Conservation (phyloP, 2,888 invertebrate species). For the Choristoneura rosaceana region DNA sequence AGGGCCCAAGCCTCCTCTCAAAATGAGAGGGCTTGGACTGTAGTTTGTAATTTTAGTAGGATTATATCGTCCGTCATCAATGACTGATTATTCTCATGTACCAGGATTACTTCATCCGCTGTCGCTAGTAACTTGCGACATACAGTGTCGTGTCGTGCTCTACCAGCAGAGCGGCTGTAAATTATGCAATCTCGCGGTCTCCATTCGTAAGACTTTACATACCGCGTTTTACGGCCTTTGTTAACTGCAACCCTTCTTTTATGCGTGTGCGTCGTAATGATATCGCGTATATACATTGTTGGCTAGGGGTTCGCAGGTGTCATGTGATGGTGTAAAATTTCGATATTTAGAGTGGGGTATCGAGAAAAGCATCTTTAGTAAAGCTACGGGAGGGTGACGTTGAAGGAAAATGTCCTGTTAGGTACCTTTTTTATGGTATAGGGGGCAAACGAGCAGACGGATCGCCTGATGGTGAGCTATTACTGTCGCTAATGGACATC, state of each 20-base stretch:
- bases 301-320: conserved; percentile 3
- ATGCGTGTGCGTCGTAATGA: conserved; percentile 15
- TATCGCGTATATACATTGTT: conserved; percentile 7
- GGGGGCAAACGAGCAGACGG: no score
- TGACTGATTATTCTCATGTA: no score
- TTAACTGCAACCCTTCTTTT: conserved; percentile 32
- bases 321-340: background rate
- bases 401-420: no score
- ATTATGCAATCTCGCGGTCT: conserved; percentile 78
- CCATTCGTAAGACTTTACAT: conserved; percentile 40
- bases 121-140: conserved; percentile 51
- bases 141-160: conserved; percentile 68
- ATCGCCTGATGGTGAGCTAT: no score
- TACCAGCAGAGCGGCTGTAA: conserved; percentile 65
- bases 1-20: no score
- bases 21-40: no score
- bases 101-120: conserved; percentile 14
- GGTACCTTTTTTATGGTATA: no score
- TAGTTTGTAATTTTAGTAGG: no score
- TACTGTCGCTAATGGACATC: no score
- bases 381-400: background rate
- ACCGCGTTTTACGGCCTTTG: conserved; percentile 32
- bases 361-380: no score
- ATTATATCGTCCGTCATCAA: no score
- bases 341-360: background rate